Evolutionary conservation across 2,888 invertebrate species (phyloP), one percentile per base, ranked within the genome.

Genomic region (Apodemia zela): DNA sequence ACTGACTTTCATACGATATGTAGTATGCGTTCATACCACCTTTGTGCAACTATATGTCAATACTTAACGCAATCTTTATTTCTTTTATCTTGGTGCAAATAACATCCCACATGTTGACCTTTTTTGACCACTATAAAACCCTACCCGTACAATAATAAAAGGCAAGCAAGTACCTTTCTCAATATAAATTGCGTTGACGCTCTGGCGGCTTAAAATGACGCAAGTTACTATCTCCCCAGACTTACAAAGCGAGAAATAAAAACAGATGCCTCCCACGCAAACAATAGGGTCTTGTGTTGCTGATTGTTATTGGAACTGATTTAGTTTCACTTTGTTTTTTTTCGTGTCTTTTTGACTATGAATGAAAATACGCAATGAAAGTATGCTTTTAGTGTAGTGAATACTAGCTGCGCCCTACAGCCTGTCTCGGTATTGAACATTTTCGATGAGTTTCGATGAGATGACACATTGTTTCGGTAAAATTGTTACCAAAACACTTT

Each of bases 201-300:
- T 45, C n/a, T n/a, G 45, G 45, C n/a, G n/a, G 4, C 17, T 51
- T 15, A 7, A 51, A 7, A 47, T 45, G 18, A 47, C 66, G 67
- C 68, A 65, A 54, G 60, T 63, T 67, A 69, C 54, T 13, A 25
- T 54, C 54, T 54, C 54, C 54, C 15, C 54, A 83, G 79, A 81
- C 80, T 81, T 76, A 70, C 70, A 71, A 74, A 76, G 54, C 73
- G 75, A 78, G 75, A 75, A 65, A 66, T 67, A 70, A 72, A 74
- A 74, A 72, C 73, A 73, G 78, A 82, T 81, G 77, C 77, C 79
- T 88, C 87, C 82, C 88, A 88, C 85, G 82, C 80, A 68, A 81
- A 88, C 88, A 89, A 89, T 88, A 79, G 84, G 80, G 75, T 75
- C 79, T 76, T 77, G 80, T 78, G 76, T 80, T 77, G 79, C 77